These are phyloP conservation scores for Eudasyphora cyanicolor DNA, from an alignment of 2,888 invertebrate genomes.

Conservation along the genomic window DNA sequence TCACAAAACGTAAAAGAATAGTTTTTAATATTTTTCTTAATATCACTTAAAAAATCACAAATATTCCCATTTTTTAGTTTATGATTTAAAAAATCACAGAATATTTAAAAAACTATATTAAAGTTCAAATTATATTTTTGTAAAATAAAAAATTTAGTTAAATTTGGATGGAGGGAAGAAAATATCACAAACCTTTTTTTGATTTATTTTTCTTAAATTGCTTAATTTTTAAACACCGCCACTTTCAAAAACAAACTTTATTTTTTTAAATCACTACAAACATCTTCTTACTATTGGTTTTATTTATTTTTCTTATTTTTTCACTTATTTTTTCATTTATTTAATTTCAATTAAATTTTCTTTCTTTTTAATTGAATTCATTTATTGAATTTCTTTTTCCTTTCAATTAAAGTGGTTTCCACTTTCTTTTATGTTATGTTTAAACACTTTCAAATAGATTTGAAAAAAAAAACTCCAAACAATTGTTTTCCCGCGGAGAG, in stretches of 20 bases:
- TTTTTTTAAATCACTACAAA: neutral
- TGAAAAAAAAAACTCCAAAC: neutral
- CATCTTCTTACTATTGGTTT: neutral
- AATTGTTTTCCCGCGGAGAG: slow-evolving; percentile 35
- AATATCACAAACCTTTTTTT: neutral
- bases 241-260: slow-evolving; percentile 44
- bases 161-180: too few relatives aligned
- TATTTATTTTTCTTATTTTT: neutral
- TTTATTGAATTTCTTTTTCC: slow-evolving; percentile 18
- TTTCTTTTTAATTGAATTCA: slow-evolving; percentile 14
- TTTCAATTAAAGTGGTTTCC: slow-evolving; percentile 11
- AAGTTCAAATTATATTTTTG: too few relatives aligned
- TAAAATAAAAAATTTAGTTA: too few relatives aligned
- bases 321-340: slow-evolving; percentile 15
- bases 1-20: too few relatives aligned
- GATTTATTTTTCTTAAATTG: slow-evolving; percentile 4
- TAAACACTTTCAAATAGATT: neutral
- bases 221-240: slow-evolving; percentile 34
- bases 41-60: too few relatives aligned
- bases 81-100: too few relatives aligned
- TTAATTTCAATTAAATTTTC: slow-evolving; percentile 35
- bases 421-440: slow-evolving; percentile 1
- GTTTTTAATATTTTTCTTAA: too few relatives aligned
- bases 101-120: too few relatives aligned
- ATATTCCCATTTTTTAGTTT: too few relatives aligned